These are phyloP conservation scores for Champsocephalus esox DNA, from an alignment of 2,797 vertebrate species.

Conservation along the genomic window DNA sequence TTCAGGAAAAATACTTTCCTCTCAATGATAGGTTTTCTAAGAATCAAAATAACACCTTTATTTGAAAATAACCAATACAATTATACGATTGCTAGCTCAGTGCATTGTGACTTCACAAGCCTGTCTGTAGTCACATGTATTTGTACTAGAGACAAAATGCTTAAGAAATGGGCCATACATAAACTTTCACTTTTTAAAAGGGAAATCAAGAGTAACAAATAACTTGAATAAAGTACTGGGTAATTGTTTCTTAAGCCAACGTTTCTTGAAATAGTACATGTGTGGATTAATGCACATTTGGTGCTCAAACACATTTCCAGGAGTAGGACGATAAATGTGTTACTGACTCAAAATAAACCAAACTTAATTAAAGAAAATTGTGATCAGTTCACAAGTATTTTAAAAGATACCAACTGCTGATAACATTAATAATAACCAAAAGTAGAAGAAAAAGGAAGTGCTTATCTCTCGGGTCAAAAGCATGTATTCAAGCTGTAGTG, in stretches of 20 bases:
- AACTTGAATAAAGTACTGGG: neutral
- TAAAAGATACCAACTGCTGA: slow-evolving; percentile 3
- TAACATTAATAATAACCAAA: neutral
- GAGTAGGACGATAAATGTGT: neutral
- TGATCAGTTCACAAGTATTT: neutral
- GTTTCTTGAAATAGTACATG: neutral
- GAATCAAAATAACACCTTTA: slow-evolving; percentile 6
- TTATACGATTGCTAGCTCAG: neutral
- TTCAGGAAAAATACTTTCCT: slow-evolving; percentile 21
- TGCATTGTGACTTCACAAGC: neutral
- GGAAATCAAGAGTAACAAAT: neutral
- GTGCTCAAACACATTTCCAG: neutral
- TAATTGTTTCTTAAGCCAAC: neutral
- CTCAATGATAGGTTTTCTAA: slow-evolving; percentile 23
- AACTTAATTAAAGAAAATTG: neutral
- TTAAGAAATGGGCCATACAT: neutral
- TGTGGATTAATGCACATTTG: neutral
- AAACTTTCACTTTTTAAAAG: neutral
- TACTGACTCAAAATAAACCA: neutral
- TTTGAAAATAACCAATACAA: neutral
- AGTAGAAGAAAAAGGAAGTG: slow-evolving; percentile 4
- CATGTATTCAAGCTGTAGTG: neutral
- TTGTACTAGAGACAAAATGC: neutral
- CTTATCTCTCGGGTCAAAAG: slow-evolving; percentile 1
- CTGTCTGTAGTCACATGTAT: neutral